Evolutionary conservation across 2,888 invertebrate genomes (phyloP), one percentile per base, ranked within the genome.

Genomic region (Osmoderma eremita): DNA sequence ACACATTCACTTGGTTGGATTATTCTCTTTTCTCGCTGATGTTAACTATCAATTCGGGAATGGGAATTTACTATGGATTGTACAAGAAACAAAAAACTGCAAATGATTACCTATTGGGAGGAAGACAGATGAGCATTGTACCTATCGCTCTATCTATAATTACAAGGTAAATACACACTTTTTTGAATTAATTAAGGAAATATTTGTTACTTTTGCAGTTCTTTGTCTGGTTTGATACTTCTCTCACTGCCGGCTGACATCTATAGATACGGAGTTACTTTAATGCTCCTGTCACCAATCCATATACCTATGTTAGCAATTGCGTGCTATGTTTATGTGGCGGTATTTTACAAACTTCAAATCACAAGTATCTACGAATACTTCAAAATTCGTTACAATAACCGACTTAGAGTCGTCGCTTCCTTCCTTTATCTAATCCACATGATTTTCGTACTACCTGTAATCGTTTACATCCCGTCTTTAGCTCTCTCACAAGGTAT

Each of bases 181-280:
- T 22, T 22, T 24, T 1, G 3, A 42, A 42, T 13, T n/a, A 3
- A 12, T 24, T 50, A 12, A 24, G 20, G 15, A 13, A 50, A 3
- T 24, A 36, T 10, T 10, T 17, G 13, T 30, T 15, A 30, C 30
- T 49, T 50, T 72, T 30, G 62, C 68, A 56, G 69, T 67, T 24
- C 68, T 91, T 75, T 88, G 88, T 79, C 90, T 69, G 88, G 91
- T 39, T 88, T 92, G 42, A 90, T 91, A 0, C 81, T 92, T 6
- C 83, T 92, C 5, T 92, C 90, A 0, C 86, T 90, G 5, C 91
- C 92, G 0, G 87, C 91, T 0, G 92, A 92, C 76, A 87, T 91
- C 71, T 92, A 92, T 77, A 82, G 86, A 24, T 87, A 88, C 76
- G 92, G 92, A 3, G 88, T 88, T 0, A 87, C 88, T 72, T 50